Percentiles rank a stretch among this genome's conserved stretches.
These are phyloP conservation scores for Cetonia aurata DNA, from an alignment of 2,888 invertebrate genomes.

Conservation along the genomic window DNA sequence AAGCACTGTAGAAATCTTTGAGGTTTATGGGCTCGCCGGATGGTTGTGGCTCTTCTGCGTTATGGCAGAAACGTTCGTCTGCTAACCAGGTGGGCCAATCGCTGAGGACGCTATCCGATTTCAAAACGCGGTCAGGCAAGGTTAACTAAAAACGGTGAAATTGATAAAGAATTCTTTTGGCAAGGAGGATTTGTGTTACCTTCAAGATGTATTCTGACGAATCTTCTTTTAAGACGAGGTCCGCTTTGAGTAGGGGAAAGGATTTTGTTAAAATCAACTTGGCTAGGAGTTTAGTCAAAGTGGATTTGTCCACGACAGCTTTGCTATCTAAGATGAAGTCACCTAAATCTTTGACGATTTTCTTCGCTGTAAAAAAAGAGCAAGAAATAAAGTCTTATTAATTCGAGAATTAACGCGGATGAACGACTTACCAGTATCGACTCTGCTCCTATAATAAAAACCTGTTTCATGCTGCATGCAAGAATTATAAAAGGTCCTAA, in stretches of 20 bases:
- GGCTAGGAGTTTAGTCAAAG: slow-evolving; percentile 53
- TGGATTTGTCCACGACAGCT: slow-evolving; percentile 28
- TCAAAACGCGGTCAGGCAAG: slow-evolving; percentile 50
- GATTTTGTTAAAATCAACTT: slow-evolving; percentile 53
- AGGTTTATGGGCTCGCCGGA: background rate
- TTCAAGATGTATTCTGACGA: slow-evolving; percentile 52
- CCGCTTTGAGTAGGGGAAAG: slow-evolving; percentile 54
- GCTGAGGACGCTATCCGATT: slow-evolving; percentile 33
- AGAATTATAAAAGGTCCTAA: slow-evolving; percentile 54
- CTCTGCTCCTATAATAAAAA: slow-evolving; percentile 53
- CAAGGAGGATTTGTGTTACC: slow-evolving; percentile 40
- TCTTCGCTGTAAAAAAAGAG: slow-evolving; percentile 48
- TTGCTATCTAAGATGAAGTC: slow-evolving; percentile 28
- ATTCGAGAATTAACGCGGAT: too few species aligned
- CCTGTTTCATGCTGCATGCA: slow-evolving; percentile 54
- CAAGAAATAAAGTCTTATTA: slow-evolving; percentile 16
- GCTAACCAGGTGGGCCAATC: slow-evolving; percentile 27
- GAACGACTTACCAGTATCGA: slow-evolving; percentile 52
- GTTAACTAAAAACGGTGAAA: slow-evolving; percentile 51
- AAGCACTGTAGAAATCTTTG: background rate
- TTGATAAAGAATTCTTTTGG: background rate
- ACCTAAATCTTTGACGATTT: slow-evolving; percentile 49
- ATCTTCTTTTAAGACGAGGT: slow-evolving; percentile 52
- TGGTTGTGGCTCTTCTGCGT: background rate
- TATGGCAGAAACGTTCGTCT: background rate